Conservation (phyloP, 2,797 vertebrate species). For the Gobionotothen gibberifrons region DNA sequence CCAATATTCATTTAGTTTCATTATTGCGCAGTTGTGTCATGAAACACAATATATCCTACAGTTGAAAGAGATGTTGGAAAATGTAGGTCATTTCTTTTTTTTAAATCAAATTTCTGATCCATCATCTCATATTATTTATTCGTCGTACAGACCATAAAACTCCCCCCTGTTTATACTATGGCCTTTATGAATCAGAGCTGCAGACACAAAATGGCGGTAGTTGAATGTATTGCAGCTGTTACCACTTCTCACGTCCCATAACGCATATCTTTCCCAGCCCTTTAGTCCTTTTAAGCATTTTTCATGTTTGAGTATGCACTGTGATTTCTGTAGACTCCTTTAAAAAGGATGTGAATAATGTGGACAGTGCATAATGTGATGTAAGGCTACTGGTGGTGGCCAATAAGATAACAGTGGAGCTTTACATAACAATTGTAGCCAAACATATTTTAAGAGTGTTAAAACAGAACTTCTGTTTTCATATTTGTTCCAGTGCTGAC, state of each 20-base stretch:
- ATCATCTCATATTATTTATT: neutral
- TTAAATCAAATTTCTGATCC: neutral
- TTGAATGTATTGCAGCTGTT: constrained; percentile 43
- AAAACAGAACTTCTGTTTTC: neutral
- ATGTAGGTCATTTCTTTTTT: neutral
- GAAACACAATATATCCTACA: neutral
- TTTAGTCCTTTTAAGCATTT: neutral
- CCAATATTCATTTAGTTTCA: neutral
- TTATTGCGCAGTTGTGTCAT: neutral
- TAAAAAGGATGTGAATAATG: neutral
- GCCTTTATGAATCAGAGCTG: constrained; percentile 23
- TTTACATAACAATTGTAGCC: neutral
- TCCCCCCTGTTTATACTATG: constrained; percentile 12
- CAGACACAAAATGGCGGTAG: constrained; percentile 72
- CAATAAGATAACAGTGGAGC: neutral
- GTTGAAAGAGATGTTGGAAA: neutral
- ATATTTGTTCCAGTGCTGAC: neutral
- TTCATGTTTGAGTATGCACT: neutral
- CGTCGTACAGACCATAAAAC: neutral
- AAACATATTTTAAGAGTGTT: neutral
- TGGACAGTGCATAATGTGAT: neutral
- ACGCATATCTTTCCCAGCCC: neutral
- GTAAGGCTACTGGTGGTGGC: neutral
- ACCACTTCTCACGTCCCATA: constrained; percentile 34
- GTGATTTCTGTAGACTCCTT: neutral